Percentiles rank a stretch among this genome's conserved stretches.
phyloP scores from a whole-genome alignment of 2,113 vertebrate species.

The Notothenia coriiceps region DNA sequence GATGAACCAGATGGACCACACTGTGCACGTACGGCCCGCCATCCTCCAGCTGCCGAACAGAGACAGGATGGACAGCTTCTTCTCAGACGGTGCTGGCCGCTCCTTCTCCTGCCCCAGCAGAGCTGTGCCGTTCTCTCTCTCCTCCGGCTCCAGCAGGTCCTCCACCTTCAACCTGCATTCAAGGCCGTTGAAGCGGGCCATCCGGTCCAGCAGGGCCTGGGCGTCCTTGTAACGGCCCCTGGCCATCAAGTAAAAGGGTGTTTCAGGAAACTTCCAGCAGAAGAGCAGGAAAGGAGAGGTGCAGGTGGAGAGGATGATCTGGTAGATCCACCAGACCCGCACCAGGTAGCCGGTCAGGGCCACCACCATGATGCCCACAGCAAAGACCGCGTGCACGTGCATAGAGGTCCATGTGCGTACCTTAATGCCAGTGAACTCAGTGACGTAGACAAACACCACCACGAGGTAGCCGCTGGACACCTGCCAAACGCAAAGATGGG shows the following conservation, averaged over 20 bases:
- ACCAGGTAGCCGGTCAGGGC: constrained; percentile 90
- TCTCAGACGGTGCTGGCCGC: constrained; percentile 33
- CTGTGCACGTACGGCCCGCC: constrained; percentile 87
- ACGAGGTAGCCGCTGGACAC: constrained; percentile 94
- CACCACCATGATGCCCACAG: constrained; percentile 91
- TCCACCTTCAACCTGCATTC: constrained; percentile 83
- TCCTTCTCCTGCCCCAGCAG: constrained; percentile 22
- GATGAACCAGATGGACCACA: constrained; percentile 96
- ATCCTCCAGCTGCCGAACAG: constrained; percentile 90
- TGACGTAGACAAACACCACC: constrained; percentile 96
- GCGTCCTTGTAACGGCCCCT: constrained; percentile 86
- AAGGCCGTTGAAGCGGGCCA: constrained; percentile 88
- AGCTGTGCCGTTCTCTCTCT: constrained; percentile 26
- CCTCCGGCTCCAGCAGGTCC: constrained; percentile 83
- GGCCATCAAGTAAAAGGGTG: constrained; percentile 93
- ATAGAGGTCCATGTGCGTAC: constrained; percentile 95
- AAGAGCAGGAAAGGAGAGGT: constrained; percentile 92
- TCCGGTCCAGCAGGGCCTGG: constrained; percentile 87
- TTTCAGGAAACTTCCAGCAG: constrained; percentile 96
- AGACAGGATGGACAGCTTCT: constrained; percentile 88
- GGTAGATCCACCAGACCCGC: constrained; percentile 94
- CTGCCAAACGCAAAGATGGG: constrained; percentile 73
- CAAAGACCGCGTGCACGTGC: constrained; percentile 94
- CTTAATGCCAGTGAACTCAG: constrained; percentile 92
- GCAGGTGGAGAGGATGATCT: constrained; percentile 89